Evolutionary conservation across 2,113 vertebrate genomes (phyloP).

Genomic region (Tachysurus vachellii): DNA sequence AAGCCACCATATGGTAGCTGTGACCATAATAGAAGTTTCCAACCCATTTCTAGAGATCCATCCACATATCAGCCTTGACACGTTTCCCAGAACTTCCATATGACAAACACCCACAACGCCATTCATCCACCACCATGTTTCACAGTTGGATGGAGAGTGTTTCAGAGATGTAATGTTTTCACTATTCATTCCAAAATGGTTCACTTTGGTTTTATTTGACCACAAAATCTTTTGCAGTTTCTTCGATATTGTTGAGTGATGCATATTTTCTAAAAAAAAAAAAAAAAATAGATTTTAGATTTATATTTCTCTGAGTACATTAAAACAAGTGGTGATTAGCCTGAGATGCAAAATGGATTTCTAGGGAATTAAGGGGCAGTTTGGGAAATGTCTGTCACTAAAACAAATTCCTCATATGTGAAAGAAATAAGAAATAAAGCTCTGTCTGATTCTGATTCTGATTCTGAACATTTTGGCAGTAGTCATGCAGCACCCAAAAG

Average conservation of each 20-base stretch:
- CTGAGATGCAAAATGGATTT: neutral
- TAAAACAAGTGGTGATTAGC: no score
- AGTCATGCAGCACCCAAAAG: neutral
- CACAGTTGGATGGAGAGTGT: neutral
- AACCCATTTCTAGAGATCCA: neutral
- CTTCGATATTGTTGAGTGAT: no score
- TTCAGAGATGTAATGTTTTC: neutral
- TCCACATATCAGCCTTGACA: neutral
- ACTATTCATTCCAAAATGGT: neutral
- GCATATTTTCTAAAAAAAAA: no score
- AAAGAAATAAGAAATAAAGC: no score
- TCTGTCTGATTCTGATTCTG: no score
- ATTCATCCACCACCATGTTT: neutral
- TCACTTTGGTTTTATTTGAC: neutral
- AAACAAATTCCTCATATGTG: no score
- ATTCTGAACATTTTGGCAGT: neutral
- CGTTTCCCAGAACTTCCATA: no score
- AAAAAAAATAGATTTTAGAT: no score
- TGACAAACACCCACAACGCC: neutral
- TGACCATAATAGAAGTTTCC: no score
- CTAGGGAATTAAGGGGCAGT: neutral
- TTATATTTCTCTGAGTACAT: no score
- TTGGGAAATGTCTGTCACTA: neutral
- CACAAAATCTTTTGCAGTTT: neutral
- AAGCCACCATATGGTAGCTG: no score